Percentiles rank a stretch among this genome's conserved stretches.
phyloP scores from a whole-genome alignment of 1,140 invertebrate species.

The Tribolium castaneum region DNA sequence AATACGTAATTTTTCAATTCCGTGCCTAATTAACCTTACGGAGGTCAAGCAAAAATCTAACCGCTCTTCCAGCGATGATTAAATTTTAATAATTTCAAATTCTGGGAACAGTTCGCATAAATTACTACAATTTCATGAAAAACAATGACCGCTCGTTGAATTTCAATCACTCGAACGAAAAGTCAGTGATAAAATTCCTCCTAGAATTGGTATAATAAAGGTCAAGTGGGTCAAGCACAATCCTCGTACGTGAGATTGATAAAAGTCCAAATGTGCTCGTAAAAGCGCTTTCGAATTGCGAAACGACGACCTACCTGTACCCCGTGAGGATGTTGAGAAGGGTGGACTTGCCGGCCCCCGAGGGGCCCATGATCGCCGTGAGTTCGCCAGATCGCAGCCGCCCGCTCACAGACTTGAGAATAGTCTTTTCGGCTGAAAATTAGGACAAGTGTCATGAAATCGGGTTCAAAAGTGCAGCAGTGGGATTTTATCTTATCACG shows the following conservation, averaged over 20 bases:
- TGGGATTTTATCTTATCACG: conserved; percentile 5
- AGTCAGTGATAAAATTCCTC: neutral
- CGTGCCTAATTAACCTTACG: conserved; percentile 24
- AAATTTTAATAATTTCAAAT: neutral
- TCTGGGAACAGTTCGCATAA: neutral
- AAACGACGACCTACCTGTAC: conserved; percentile 77
- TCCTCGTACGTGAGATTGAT: conserved; percentile 11
- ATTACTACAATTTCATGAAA: neutral
- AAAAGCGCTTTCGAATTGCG: neutral
- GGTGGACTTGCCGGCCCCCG: conserved; percentile 91
- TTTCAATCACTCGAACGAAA: neutral
- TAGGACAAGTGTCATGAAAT: conserved; percentile 19
- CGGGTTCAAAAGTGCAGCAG: conserved; percentile 3
- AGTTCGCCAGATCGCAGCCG: conserved; percentile 84
- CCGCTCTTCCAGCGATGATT: neutral
- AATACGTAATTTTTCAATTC: neutral
- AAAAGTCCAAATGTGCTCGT: neutral
- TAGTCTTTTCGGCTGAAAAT: conserved; percentile 80
- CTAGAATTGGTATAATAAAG: neutral
- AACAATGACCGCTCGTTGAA: neutral
- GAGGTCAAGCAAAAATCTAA: neutral
- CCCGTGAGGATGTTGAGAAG: conserved; percentile 88
- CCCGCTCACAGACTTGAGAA: conserved; percentile 86
- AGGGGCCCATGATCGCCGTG: conserved; percentile 95
- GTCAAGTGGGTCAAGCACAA: conserved; percentile 15